Base-by-base conservation (phyloP, 2,113 vertebrate species). In the Caloenas nicobarica region DNA sequence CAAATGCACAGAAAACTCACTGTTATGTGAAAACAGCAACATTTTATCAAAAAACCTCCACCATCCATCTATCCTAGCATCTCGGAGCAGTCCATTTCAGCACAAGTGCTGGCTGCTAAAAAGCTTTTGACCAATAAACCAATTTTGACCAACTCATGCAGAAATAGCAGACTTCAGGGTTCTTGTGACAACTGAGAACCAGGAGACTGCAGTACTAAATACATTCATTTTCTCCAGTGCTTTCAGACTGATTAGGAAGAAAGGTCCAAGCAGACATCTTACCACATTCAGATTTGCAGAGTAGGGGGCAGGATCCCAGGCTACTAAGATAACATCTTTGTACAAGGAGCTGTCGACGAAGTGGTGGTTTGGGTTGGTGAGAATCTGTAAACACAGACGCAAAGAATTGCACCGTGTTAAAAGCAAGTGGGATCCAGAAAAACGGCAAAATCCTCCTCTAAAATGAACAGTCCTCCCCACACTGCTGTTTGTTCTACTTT, bases 301-400 rank as follows among this genome's bases (percentile, higher is more conserved):
- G 93, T 99, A 99, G 16, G 99, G 99, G 33, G 99, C 99, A 61
- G 99, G 99, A 94, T 99, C 99, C 99, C 99, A 99, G 50, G 99
- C 99, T 90, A 99, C 98, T 97, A 99, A 97, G 69, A 98, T 98
- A 81, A 99, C 98, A 78, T 99, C 98, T 98, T 99, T 99, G 95
- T 99, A 99, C 88, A 99, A 98, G 8, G 98, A 98, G 91, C 98
- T 99, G 36, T 98, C 98, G 9, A 98, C 98, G 97, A 99, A 99
- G 53, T 97, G 98, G 95, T 99, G 98, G 36, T 88, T 98, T 50
- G 99, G 98, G 92, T 99, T 99, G 68, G 99, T 99, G 96, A 99
- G 96, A 97, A 99, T 99, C 99, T 99, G 97, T 48, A 97, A 98
- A 96, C 36, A 96, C 8, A 95, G 44, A 91, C 29, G 76, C 29